Conservation (phyloP, 1,140 invertebrate species). For the Diachasmimorpha longicaudata region DNA sequence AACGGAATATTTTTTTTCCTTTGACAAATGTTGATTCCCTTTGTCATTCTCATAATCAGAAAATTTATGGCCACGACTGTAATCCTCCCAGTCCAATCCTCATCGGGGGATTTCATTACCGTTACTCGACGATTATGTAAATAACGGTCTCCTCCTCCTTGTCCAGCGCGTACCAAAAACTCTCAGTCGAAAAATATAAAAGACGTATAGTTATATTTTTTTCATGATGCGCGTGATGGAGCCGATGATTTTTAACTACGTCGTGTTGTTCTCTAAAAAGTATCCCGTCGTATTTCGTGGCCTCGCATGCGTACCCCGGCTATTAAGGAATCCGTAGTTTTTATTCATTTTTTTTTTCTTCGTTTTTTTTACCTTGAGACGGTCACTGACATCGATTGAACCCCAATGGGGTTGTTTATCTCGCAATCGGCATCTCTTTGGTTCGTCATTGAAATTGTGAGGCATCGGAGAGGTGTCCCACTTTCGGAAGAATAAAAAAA, state of each 20-base stretch:
- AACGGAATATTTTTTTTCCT: too few relatives aligned
- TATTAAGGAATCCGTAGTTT: background rate
- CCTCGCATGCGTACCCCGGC: background rate
- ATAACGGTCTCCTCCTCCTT: background rate
- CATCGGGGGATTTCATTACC: background rate
- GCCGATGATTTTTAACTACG: background rate
- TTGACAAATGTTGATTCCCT: background rate
- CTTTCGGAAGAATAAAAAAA: background rate
- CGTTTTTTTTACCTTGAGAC: background rate
- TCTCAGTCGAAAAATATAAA: background rate
- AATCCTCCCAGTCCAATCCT: background rate
- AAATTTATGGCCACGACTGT: background rate
- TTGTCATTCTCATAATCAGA: background rate
- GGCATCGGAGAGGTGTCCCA: background rate
- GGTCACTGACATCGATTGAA: background rate
- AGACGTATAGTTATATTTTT: background rate
- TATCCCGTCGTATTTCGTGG: too few relatives aligned
- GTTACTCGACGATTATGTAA: conserved; percentile 1
- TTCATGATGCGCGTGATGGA: background rate
- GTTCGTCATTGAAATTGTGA: background rate
- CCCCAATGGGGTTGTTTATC: background rate
- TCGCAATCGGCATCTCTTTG: background rate
- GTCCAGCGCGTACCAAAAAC: background rate
- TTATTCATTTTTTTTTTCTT: background rate
- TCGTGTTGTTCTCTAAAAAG: background rate